Percentiles rank a stretch among this genome's conserved stretches.
Evolutionary conservation across 2,113 vertebrate species (phyloP).

Genomic region (Chamaetylas fuelleborni): DNA sequence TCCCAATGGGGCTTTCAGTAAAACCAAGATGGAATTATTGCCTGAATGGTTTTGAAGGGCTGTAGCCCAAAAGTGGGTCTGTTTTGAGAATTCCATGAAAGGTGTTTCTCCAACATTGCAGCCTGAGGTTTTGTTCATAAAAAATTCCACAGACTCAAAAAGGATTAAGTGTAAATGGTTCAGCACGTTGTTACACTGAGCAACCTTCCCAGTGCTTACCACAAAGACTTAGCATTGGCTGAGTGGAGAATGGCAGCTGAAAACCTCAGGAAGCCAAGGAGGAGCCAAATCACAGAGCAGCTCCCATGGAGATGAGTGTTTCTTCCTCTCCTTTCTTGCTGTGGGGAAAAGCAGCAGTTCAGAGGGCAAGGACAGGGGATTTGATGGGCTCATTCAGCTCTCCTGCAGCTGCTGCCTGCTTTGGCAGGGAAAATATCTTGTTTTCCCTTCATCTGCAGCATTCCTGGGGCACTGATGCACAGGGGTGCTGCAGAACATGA

Average conservation of each 20-base stretch:
- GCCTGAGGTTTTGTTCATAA: background rate
- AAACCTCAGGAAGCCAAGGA: background rate
- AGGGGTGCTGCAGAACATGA: accelerated
- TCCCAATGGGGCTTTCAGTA: background rate
- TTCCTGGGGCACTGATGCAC: background rate
- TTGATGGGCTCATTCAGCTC: background rate
- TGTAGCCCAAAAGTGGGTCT: background rate
- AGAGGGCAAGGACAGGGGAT: background rate
- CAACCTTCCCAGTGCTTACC: background rate
- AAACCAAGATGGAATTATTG: background rate
- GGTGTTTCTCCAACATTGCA: background rate
- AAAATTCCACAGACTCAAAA: background rate
- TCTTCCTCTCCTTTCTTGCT: background rate
- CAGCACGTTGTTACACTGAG: background rate
- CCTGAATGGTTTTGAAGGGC: background rate
- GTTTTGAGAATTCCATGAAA: background rate
- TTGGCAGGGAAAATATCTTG: background rate
- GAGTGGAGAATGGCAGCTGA: background rate
- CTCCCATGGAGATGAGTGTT: background rate
- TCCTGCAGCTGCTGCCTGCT: background rate
- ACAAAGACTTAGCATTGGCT: background rate
- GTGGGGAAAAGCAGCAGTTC: background rate
- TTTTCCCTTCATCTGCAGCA: background rate
- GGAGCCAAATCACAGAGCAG: background rate
- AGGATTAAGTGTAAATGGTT: background rate